phyloP scores from a whole-genome alignment of 2,113 vertebrate genomes.

The Pterocles burchelli region DNA sequence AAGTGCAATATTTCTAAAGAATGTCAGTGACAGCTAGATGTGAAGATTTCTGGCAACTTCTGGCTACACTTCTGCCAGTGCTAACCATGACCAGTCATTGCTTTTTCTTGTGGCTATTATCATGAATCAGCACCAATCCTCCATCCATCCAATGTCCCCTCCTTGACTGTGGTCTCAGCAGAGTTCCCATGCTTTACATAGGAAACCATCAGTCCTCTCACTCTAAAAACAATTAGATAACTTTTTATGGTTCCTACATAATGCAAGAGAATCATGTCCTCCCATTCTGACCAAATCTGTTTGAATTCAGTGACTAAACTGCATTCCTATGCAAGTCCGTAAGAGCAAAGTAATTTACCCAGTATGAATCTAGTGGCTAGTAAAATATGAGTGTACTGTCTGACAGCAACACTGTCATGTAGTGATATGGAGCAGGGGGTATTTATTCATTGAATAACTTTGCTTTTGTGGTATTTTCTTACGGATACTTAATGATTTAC shows the following conservation, averaged over 20 bases:
- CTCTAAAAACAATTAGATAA: background rate
- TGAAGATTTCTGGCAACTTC: background rate
- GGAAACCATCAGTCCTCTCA: background rate
- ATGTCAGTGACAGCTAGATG: background rate
- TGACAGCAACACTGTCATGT: background rate
- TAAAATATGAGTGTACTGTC: background rate
- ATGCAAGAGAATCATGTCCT: background rate
- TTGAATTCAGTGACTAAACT: background rate
- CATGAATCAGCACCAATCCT: background rate
- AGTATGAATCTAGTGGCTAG: background rate
- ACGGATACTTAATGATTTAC: background rate
- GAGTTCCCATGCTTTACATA: background rate
- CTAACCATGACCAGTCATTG: background rate
- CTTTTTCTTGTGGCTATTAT: background rate
- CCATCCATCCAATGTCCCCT: background rate
- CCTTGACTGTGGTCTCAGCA: background rate
- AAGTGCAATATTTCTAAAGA: background rate
- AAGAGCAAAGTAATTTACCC: background rate
- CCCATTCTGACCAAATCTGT: background rate
- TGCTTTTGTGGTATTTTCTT: background rate
- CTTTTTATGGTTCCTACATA: background rate
- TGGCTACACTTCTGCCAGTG: background rate
- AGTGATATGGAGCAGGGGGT: background rate
- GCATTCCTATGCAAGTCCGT: background rate
- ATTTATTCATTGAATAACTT: background rate